These are phyloP conservation scores for Centrocercus urophasianus DNA, from an alignment of 2,113 vertebrate species.

Conservation along the genomic window DNA sequence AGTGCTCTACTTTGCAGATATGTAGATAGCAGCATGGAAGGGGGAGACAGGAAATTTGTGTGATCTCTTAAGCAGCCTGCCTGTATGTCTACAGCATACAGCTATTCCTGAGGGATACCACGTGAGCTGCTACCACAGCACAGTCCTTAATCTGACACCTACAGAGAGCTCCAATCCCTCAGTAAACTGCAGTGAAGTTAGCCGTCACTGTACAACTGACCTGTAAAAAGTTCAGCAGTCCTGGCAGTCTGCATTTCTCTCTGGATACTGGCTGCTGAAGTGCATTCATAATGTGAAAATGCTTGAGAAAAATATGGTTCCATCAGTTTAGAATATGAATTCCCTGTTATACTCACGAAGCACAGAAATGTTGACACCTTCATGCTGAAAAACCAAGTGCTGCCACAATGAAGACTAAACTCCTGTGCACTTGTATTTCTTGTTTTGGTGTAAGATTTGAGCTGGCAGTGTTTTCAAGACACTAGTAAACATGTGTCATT, in stretches of 20 bases:
- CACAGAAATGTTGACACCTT: background rate
- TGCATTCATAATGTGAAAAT: background rate
- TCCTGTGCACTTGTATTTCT: background rate
- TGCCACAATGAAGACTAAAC: background rate
- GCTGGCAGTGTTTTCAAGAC: background rate
- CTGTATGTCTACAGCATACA: too few species aligned
- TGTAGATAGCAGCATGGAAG: background rate
- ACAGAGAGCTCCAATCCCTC: background rate
- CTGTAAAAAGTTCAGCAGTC: background rate
- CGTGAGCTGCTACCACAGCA: background rate
- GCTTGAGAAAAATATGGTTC: background rate
- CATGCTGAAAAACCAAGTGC: background rate
- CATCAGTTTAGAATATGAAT: background rate
- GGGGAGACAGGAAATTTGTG: background rate
- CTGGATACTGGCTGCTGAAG: background rate
- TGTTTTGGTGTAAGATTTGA: background rate
- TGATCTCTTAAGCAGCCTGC: background rate
- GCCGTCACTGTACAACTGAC: background rate
- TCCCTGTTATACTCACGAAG: background rate
- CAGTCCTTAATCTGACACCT: background rate
- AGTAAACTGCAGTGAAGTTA: background rate
- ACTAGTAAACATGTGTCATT: background rate
- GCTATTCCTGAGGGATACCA: background rate
- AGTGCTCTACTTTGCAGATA: background rate
- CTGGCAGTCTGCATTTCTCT: background rate